Base-by-base conservation (phyloP, 1,140 invertebrate genomes). In the Megathymus violae region DNA sequence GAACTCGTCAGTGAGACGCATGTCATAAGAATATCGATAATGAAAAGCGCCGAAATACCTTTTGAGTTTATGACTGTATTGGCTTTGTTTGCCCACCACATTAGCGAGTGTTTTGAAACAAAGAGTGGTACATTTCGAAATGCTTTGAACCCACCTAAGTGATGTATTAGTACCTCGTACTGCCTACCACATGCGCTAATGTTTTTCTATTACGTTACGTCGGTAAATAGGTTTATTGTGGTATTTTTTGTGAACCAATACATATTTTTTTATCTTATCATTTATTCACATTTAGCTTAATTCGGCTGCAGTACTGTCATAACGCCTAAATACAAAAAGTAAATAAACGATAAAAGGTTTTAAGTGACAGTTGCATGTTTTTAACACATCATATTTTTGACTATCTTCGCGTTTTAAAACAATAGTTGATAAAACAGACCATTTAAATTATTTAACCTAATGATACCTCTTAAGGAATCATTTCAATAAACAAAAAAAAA, bases 101-200 rank as follows among this genome's bases (percentile, higher is more conserved):
- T 78, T 78, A 78, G 50, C 73, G 40, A 16, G 27, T 38, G 15
- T 78, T 74, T 78, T 69, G 73, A 76, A 78, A 78, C 70, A 75
- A 78, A 75, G 66, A 48, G 59, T 47, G 17, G 59, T 25, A n/a
- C n/a, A 48, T 75, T 69, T 69, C 67, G 64, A 78, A 71, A 78
- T 34, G 22, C 51, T 63, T 69, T 40, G 54, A 62, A 62, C 25
- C 36, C 44, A 62, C 61, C 10, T 56, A 44, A 56, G 40, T 56
- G 52, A 41, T 56, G 48, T 36, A 40, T 56, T 56, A 56, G 52
- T 56, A 22, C 38, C 52, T 56, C 19, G 51, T 56, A 43, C 11
- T 10, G 19, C n/a, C n/a, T 13, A 10, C 27, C n/a, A n/a, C n/a
- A n/a, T n/a, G n/a, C 22, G 14, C 15, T 10, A 9, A 54, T 27